phyloP scores from a whole-genome alignment of 2,797 vertebrate genomes.

The Cyprinella venusta region DNA sequence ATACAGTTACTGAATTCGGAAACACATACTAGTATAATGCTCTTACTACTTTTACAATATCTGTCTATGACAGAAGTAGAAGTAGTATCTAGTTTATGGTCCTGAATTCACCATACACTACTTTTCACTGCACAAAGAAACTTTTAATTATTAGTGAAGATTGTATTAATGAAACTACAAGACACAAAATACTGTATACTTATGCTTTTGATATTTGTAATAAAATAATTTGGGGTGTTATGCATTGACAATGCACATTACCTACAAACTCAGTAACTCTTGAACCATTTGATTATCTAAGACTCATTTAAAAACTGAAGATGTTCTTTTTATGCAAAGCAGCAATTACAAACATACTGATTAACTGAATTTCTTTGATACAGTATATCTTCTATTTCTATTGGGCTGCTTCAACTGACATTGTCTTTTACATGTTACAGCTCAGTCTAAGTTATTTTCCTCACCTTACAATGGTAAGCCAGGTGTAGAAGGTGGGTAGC shows the following conservation, averaged over 20 bases:
- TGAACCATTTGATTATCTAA: neutral
- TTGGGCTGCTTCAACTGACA: conserved; percentile 1
- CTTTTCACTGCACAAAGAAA: neutral
- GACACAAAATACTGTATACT: neutral
- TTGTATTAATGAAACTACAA: neutral
- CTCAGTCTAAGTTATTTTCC: conserved; percentile 56
- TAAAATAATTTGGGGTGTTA: neutral
- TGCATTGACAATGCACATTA: neutral
- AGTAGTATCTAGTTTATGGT: neutral
- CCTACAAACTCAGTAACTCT: neutral
- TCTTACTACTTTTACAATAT: neutral
- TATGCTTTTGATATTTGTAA: neutral
- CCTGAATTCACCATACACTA: neutral
- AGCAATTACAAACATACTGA: neutral
- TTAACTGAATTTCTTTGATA: neutral
- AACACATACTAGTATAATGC: neutral
- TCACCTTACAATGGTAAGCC: conserved; percentile 70
- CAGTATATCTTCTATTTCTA: neutral
- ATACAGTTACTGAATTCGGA: neutral
- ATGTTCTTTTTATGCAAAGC: neutral
- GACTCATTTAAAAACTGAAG: neutral
- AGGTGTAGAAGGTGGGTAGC: conserved; percentile 10
- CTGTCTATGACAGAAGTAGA: neutral
- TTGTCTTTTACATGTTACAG: conserved; percentile 67
- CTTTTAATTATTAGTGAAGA: neutral